phyloP scores from a whole-genome alignment of 53 echinoderm and acorn worm genomes.

The Glandiceps talaboti region DNA sequence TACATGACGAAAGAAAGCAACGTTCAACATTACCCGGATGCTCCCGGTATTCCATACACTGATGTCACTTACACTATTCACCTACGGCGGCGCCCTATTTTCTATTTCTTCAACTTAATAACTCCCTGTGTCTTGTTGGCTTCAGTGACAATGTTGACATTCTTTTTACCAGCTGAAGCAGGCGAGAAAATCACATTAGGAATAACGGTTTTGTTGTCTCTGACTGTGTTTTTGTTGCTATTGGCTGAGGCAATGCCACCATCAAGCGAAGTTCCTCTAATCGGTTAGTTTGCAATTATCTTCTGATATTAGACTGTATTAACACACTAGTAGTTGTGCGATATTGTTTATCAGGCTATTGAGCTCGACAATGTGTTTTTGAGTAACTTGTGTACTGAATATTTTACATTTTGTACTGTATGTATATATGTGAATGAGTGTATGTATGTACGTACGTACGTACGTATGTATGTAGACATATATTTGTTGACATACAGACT shows the following conservation, averaged over 20 bases:
- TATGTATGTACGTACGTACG: background rate
- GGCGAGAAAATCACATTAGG: constrained; percentile 95
- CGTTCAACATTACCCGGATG: constrained; percentile 67
- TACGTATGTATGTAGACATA: background rate
- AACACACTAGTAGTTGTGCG: too few species aligned
- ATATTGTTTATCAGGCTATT: too few species aligned
- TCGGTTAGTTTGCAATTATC: too few species aligned
- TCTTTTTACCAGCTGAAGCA: constrained; percentile 91
- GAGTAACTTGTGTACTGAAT: too few species aligned
- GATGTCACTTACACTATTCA: constrained; percentile 62
- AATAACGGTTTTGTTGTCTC: constrained; percentile 81
- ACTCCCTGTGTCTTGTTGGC: constrained; percentile 89
- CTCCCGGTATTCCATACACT: constrained; percentile 69
- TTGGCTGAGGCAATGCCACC: constrained; percentile 99
- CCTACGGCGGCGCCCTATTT: constrained; percentile 72
- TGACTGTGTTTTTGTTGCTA: constrained; percentile 85
- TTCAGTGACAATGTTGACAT: constrained; percentile 87
- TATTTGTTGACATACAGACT: too few species aligned
- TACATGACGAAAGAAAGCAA: constrained; percentile 28
- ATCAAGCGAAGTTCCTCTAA: constrained; percentile 83
- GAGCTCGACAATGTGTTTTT: too few species aligned
- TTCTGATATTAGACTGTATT: too few species aligned
- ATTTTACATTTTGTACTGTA: background rate
- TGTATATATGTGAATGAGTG: background rate
- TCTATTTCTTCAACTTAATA: constrained; percentile 90